Percentiles rank a stretch among this genome's conserved stretches.
Conservation (phyloP, 2,113 vertebrate genomes). For the Rhombomys opimus region DNA sequence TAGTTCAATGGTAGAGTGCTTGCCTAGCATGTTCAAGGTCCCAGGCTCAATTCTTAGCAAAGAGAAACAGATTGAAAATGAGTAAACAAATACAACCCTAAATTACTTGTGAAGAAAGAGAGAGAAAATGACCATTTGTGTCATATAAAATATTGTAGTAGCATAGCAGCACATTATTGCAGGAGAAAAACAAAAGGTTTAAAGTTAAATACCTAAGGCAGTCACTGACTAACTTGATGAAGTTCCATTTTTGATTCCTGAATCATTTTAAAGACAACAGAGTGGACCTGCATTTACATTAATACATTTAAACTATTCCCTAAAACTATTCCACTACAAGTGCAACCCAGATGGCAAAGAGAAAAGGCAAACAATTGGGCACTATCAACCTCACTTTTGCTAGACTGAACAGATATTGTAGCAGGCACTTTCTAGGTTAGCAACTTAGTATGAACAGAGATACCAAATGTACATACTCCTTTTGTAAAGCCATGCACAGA, state of each 20-base stretch:
- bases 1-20: neutral
- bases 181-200: neutral
- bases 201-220: neutral
- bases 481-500: slow-evolving; percentile 88
- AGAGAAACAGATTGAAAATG: no score
- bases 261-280: slow-evolving; percentile 37
- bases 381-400: slow-evolving; percentile 7
- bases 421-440: neutral
- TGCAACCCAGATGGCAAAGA: neutral
- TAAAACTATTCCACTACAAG: slow-evolving; percentile 51
- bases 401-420: neutral
- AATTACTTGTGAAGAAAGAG: no score
- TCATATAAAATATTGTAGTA: no score
- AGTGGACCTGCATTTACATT: slow-evolving; percentile 40
- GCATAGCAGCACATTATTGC: no score
- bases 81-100: no score
- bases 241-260: slow-evolving; percentile 32
- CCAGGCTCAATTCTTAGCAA: neutral
- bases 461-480: slow-evolving; percentile 80
- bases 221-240: slow-evolving; percentile 17
- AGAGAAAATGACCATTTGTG: no score
- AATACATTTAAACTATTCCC: slow-evolving; percentile 12
- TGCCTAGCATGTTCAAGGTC: neutral
- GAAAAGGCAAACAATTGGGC: slow-evolving; percentile 17
- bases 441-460: neutral